Evolutionary conservation across 2,888 invertebrate genomes (phyloP), one percentile per base, ranked within the genome.

Genomic region (Macrostomum cliftonense): DNA sequence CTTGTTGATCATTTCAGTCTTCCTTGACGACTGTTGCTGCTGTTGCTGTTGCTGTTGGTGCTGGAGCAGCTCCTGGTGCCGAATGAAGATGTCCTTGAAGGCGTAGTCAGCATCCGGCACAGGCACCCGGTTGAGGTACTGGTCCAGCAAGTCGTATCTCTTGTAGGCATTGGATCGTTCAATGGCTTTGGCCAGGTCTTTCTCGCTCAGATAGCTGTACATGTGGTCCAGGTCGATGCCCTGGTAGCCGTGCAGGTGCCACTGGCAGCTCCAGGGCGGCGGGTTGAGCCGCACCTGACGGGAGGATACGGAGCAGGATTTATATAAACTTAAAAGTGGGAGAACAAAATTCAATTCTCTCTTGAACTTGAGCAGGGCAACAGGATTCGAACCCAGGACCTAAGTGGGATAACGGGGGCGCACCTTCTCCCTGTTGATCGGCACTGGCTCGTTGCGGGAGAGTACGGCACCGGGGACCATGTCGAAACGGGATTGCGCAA

Each of bases 401-500:
- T 2, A 17, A 5, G 20, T n/a, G n/a, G n/a, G 16, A 5, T 2
- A 17, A 17, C 40, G 2, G 5, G 16, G 16, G 20, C 54, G 45
- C 51, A 73, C 74, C 64, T 71, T 71, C 1, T 60, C 47, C 12
- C 58, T 53, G 56, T 89, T 91, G 0, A 89, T 61, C 1, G 86
- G 86, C 0, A 88, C 78, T 2, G 79, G 73, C 5, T 77, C 71
- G 17, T 82, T 85, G 63, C 85, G 83, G 1, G n/a, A n/a, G 82
- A 78, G 43, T 68, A 65, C 39, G 81, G 72, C 65, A 86, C 85
- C 1, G n/a, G 80, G 74, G 60, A 88, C 84, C 85, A 95, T 85
- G 62, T 93, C 82, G 50, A n/a, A 83, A 75, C 55, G 88, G 81
- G 64, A 97, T 82, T 2, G 88, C 91, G 65, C 86, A 86, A 68